Percentiles rank a stretch among this genome's conserved stretches.
phyloP scores from a whole-genome alignment of 2,888 invertebrate genomes.

The Agrochola lychnidis region DNA sequence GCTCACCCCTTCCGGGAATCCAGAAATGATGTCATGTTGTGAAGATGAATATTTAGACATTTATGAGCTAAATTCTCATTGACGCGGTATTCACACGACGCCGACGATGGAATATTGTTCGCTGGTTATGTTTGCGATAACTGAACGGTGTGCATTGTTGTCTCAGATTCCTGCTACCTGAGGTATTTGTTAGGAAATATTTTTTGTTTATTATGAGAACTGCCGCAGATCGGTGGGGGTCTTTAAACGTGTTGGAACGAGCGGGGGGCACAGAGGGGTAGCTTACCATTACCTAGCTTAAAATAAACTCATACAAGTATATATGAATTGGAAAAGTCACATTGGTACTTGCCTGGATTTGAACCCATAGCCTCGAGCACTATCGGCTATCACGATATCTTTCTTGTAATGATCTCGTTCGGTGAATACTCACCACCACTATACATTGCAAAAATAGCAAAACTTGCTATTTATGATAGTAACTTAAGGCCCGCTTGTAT shows the following conservation, averaged over 20 bases:
- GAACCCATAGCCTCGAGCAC: too few relatives aligned
- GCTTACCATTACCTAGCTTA: neutral
- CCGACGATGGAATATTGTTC: neutral
- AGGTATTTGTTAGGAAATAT: constrained; percentile 1
- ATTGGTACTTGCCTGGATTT: too few relatives aligned
- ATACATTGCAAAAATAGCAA: neutral
- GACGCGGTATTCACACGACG: constrained; percentile 7
- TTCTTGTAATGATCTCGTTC: too few relatives aligned
- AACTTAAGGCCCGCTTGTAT: neutral
- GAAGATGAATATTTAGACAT: neutral
- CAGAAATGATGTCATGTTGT: neutral
- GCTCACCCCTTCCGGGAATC: neutral
- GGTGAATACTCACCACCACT: too few relatives aligned
- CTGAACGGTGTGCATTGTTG: constrained; percentile 21
- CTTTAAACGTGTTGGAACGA: neutral
- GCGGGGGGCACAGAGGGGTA: neutral
- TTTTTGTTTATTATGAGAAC: neutral
- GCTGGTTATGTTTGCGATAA: neutral
- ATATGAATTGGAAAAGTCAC: too few relatives aligned
- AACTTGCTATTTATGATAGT: neutral
- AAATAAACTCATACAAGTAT: too few relatives aligned
- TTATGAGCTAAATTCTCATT: constrained; percentile 20
- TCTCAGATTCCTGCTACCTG: constrained; percentile 10
- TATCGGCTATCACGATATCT: too few relatives aligned
- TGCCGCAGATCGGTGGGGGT: neutral